Evolutionary conservation across 2,888 invertebrate species (phyloP).

Genomic region (Napeogenes inachia): DNA sequence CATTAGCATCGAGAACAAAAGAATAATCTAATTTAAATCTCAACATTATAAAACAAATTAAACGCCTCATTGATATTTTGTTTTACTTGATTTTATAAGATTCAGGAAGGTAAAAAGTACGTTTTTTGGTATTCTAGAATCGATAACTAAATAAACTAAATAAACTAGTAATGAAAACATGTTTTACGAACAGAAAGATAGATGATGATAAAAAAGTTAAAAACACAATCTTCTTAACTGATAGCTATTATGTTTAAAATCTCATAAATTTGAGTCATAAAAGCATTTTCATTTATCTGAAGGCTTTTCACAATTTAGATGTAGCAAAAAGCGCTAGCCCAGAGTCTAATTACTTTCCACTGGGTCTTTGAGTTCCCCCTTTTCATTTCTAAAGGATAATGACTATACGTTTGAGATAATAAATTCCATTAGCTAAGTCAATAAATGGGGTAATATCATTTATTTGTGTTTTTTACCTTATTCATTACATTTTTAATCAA

Average conservation of each 20-base stretch:
- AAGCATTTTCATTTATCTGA: neutral
- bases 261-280: slow-evolving; percentile 3
- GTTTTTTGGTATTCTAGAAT: no score
- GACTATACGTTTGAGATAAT: slow-evolving; percentile 21
- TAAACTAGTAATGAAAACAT: no score
- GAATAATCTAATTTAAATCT: slow-evolving; percentile 14
- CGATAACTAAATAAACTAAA: no score
- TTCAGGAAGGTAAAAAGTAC: neutral
- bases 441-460: slow-evolving; percentile 15
- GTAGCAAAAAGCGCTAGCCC: slow-evolving; percentile 15
- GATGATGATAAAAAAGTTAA: no score
- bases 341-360: slow-evolving; percentile 14
- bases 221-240: neutral
- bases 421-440: slow-evolving; percentile 21
- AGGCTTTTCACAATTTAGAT: neutral
- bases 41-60: neutral
- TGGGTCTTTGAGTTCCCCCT: slow-evolving; percentile 18
- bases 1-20: slow-evolving; percentile 22
- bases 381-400: slow-evolving; percentile 25
- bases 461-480: neutral
- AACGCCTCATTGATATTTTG: slow-evolving; percentile 14
- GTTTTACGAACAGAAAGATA: no score
- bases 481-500: neutral
- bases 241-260: neutral
- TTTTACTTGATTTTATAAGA: slow-evolving; percentile 10